Base-by-base conservation (phyloP, 2,113 vertebrate genomes). In the Abramis brama region DNA sequence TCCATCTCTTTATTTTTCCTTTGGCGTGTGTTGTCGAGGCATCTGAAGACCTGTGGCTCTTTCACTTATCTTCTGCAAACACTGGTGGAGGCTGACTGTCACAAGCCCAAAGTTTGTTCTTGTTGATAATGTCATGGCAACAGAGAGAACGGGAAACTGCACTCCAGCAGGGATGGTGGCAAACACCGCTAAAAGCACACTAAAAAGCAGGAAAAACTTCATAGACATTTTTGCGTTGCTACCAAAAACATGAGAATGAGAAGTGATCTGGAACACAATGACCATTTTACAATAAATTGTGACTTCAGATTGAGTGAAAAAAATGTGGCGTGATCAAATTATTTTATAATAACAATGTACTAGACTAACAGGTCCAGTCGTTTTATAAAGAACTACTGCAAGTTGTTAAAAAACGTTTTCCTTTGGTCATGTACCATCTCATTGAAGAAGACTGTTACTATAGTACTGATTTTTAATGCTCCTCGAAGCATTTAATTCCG, bases 121-220 rank as follows among this genome's bases (percentile, higher is more conserved):
- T 88, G 88, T 88, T 90, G 89, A 91, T 88, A 90, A 88, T 43
- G n/a, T 87, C 90, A 89, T 91, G 83, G 91, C 87, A 91, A 92
- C 87, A 84, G 39, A 36, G 30, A 30, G 57, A 85, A 86, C 68
- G 5, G 88, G 62, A 75, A 85, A 55, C 78, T 57, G 33, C 59
- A 71, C 83, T 77, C 57, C 89, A 27, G 21, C 60, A 66, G 71
- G 68, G 77, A 73, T 71, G 39, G 45, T 30, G 75, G 57, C 86
- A 52, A 66, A 84, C 43, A 82, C 52, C 52, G 27, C 11, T 70
- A 64, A 50, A 75, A 75, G 71, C 71, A 25, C 43, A 75, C 43
- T 75, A 75, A 75, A 74, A 50, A 50, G 15, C 64, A 68, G 13
- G 13, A 30, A 12, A 13, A 13, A 75, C 6, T 50, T 75, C 73